Percentiles rank a stretch among this genome's conserved stretches.
Conservation (phyloP, 2,797 vertebrate species). For the Microtus obscurus region DNA sequence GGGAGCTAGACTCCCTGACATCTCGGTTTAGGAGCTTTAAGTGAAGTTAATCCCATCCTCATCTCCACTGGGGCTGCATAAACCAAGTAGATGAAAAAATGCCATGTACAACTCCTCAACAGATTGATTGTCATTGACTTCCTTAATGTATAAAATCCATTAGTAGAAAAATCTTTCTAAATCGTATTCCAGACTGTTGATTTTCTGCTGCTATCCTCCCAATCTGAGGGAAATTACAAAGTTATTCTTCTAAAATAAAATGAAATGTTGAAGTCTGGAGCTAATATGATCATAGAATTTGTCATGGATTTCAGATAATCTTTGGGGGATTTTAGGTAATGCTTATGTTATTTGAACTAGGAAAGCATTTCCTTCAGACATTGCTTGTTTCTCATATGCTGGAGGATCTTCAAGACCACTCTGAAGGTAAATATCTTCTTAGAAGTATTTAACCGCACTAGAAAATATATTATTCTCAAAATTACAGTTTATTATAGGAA, state of each 20-base stretch:
- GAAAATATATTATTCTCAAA: neutral
- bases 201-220: neutral
- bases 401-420: neutral
- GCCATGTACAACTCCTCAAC: neutral
- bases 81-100: constrained; percentile 32
- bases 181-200: constrained; percentile 34
- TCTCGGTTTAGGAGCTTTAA: constrained; percentile 26
- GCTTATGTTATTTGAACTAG: neutral
- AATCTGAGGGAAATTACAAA: constrained; percentile 6
- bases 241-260: constrained; percentile 15
- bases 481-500: neutral
- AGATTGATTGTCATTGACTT: neutral
- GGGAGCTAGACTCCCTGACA: neutral
- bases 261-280: neutral
- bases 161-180: constrained; percentile 49
- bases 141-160: constrained; percentile 25
- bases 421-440: neutral
- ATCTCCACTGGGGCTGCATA: constrained; percentile 10
- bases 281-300: constrained; percentile 23
- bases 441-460: neutral
- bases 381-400: constrained; percentile 4
- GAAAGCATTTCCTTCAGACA: constrained; percentile 2
- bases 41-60: neutral
- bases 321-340: constrained; percentile 33
- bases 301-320: neutral